Conservation (phyloP, 2,888 invertebrate genomes). For the Epinotia bilunana region DNA sequence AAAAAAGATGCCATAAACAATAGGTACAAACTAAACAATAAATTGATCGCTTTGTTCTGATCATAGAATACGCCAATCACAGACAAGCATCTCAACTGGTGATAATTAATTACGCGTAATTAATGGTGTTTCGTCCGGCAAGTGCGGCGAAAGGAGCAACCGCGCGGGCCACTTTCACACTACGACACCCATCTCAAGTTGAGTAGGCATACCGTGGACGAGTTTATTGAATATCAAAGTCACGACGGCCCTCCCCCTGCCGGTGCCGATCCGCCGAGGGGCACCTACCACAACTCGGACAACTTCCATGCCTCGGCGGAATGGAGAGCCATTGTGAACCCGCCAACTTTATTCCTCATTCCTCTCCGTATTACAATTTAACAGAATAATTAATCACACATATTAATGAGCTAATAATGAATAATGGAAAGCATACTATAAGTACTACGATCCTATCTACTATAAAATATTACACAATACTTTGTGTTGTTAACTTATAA, state of each 20-base stretch:
- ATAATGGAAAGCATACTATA: conserved; percentile 30
- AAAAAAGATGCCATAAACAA: background rate
- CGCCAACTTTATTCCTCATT: conserved; percentile 42
- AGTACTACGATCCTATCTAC: conserved; percentile 17
- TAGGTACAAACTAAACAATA: background rate
- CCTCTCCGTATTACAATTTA: conserved; percentile 38
- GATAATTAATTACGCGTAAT: conserved; percentile 44
- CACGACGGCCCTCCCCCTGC: conserved; percentile 16
- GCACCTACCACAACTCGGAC: conserved; percentile 17
- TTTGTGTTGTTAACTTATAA: conserved; percentile 33
- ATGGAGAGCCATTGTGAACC: conserved; percentile 42
- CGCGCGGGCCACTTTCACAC: conserved; percentile 32
- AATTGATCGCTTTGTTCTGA: conserved; percentile 11
- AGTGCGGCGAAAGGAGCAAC: conserved; percentile 44
- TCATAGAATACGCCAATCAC: conserved; percentile 27
- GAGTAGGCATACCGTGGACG: conserved; percentile 4
- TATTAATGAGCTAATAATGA: conserved; percentile 42
- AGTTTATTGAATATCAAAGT: conserved; percentile 43
- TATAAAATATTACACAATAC: conserved; percentile 26
- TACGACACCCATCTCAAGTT: conserved; percentile 8
- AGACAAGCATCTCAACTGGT: conserved; percentile 19
- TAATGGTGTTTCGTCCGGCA: conserved; percentile 36
- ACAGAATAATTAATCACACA: conserved; percentile 45
- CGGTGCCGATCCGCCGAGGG: background rate
- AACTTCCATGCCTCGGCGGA: conserved; percentile 33